Evolutionary conservation across 2,888 invertebrate genomes (phyloP).

Genomic region (Malthinus seriepunctatus): DNA sequence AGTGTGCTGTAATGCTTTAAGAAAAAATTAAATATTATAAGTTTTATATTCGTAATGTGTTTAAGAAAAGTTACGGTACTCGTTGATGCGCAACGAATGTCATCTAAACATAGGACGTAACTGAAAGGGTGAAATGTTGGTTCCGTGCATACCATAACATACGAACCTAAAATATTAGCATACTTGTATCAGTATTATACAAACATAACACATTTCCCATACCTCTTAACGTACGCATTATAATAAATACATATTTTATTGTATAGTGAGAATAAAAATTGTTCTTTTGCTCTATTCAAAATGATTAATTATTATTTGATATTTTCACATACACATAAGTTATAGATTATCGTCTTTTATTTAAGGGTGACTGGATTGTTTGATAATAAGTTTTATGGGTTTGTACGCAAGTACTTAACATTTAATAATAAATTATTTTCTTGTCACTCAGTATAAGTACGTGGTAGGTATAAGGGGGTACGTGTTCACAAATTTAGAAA

Average conservation of each 20-base stretch:
- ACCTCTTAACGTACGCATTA: constrained; percentile 33
- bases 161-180: constrained; percentile 29
- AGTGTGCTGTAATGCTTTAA: too few relatives aligned
- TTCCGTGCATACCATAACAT: constrained; percentile 22
- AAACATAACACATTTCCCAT: constrained; percentile 27
- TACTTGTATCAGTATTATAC: constrained; percentile 26
- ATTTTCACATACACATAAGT: constrained; percentile 40
- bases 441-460: too few relatives aligned
- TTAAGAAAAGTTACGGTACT: background rate
- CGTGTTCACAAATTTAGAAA: too few relatives aligned
- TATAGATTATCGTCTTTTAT: constrained; percentile 33
- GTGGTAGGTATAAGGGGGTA: too few relatives aligned
- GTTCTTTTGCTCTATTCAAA: constrained; percentile 31
- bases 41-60: too few relatives aligned
- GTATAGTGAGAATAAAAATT: constrained; percentile 36
- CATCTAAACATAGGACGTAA: constrained; percentile 31
- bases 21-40: too few relatives aligned
- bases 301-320: constrained; percentile 42
- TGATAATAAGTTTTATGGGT: constrained; percentile 24
- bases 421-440: constrained; percentile 9
- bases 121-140: constrained; percentile 14
- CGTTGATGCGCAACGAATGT: constrained; percentile 32
- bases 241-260: constrained; percentile 41
- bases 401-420: constrained; percentile 16
- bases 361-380: constrained; percentile 29